These are phyloP conservation scores for Panthera uncia DNA, from an alignment of 2,113 vertebrate species.

Conservation along the genomic window DNA sequence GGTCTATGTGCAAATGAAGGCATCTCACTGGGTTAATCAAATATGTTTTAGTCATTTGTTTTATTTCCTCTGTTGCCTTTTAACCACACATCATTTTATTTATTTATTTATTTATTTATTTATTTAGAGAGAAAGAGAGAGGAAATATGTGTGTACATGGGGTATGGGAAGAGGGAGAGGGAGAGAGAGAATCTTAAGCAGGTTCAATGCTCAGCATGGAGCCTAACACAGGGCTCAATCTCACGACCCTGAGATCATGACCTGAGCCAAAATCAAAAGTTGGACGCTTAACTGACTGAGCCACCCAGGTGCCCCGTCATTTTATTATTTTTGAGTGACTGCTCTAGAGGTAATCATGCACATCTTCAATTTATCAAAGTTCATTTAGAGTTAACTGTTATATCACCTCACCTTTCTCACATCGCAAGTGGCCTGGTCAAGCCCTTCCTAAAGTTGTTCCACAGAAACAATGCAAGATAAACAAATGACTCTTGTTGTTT, in stretches of 20 bases:
- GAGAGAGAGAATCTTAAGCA: too few relatives aligned
- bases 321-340: neutral
- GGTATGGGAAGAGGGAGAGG: too few relatives aligned
- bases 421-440: neutral
- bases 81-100: neutral
- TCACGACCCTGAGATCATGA: too few relatives aligned
- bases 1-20: neutral
- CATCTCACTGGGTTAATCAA: neutral
- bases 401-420: neutral
- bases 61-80: conserved; percentile 10
- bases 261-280: too few relatives aligned
- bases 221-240: too few relatives aligned
- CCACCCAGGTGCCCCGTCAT: neutral
- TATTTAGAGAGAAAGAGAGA: too few relatives aligned
- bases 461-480: neutral
- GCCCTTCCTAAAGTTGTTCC: neutral
- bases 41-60: neutral
- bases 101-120: too few relatives aligned
- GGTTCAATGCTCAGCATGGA: too few relatives aligned
- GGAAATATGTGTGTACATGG: too few relatives aligned
- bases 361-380: neutral
- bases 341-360: neutral
- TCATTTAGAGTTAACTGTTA: neutral
- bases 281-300: too few relatives aligned
- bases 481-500: neutral